These are phyloP conservation scores for Spilosoma lubricipeda DNA, from an alignment of 2,888 invertebrate species.

Conservation along the genomic window DNA sequence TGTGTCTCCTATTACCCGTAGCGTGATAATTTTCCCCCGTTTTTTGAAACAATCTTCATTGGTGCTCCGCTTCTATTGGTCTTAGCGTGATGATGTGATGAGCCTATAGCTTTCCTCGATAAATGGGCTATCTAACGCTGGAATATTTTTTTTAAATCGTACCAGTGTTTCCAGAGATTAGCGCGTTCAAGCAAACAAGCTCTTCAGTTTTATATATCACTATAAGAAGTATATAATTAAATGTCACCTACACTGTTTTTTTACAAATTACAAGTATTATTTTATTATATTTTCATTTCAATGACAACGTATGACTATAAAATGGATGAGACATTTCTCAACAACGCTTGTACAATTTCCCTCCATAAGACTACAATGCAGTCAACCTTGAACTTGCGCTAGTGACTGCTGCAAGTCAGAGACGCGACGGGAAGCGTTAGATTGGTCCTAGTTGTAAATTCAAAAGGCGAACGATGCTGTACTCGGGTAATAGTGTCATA, in stretches of 20 bases:
- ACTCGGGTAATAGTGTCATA: constrained; percentile 43
- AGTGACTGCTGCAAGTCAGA: constrained; percentile 49
- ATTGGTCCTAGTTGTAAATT: constrained; percentile 70
- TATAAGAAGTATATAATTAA: too few species aligned
- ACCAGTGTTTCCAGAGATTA: too few species aligned
- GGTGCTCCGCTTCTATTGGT: too few species aligned
- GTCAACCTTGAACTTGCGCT: constrained; percentile 68
- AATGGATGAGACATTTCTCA: background rate
- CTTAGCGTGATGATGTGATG: too few species aligned
- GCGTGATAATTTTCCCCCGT: too few species aligned
- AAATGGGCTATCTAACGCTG: too few species aligned
- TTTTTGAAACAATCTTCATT: too few species aligned
- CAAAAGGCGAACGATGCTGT: constrained; percentile 63
- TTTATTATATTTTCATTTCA: background rate
- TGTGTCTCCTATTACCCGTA: too few species aligned
- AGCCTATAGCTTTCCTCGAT: too few species aligned
- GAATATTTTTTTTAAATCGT: too few species aligned
- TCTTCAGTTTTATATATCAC: too few species aligned
- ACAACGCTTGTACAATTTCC: background rate
- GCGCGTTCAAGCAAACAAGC: too few species aligned
- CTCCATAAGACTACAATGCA: constrained; percentile 30
- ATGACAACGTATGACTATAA: background rate
- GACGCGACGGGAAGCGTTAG: constrained; percentile 74
- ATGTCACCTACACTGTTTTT: background rate
- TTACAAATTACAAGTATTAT: background rate